Base-by-base conservation (phyloP, 2,888 invertebrate genomes). In the Tenthredo distinguenda region DNA sequence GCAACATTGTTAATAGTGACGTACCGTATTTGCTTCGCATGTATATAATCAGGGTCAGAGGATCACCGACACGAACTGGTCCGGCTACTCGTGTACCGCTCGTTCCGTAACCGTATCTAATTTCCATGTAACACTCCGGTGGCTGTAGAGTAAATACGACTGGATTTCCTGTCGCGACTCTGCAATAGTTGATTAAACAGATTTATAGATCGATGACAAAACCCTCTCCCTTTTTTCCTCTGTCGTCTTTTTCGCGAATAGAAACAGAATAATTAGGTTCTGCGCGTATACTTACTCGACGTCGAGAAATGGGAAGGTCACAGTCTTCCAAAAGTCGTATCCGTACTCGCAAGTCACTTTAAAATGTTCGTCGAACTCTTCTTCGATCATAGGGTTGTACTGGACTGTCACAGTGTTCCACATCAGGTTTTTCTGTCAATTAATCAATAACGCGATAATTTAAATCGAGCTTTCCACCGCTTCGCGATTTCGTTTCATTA, bases 321-420 rank as follows among this genome's bases (percentile, higher is more conserved):
- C 98, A 0, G 98, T 98, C 94, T 98, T 98, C 98, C 98, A 98
- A 94, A 98, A 98, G 94, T 98, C 98, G 92, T 98, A 98, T 85
- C 98, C 98, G 91, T 98, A 98, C 94, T 98, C 98, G 94, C 98
- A 98, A 71, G 98, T 98, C 82, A 98, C 98, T 94, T 98, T 98
- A 93, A 98, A 98, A 92, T 98, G 98, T 90, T 98, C 98, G 93
- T 98, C 98, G 94, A 97, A 96, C 93, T 98, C 98, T 92, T 98
- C 98, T 92, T 98, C 98, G 85, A 98, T 98, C 88, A 98, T 93
- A 0, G 98, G 96, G 94, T 98, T 98, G 94, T 98, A 98, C 93
- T 98, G 98, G 84, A 98, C 98, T 3, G 98, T 98, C 84, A 98
- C 97, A 0, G 98, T 98, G 93, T 98, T 98, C 98, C 98, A 98